These are phyloP conservation scores for Ptychochromis oligacanthus DNA, from an alignment of 2,113 vertebrate species.

Conservation along the genomic window DNA sequence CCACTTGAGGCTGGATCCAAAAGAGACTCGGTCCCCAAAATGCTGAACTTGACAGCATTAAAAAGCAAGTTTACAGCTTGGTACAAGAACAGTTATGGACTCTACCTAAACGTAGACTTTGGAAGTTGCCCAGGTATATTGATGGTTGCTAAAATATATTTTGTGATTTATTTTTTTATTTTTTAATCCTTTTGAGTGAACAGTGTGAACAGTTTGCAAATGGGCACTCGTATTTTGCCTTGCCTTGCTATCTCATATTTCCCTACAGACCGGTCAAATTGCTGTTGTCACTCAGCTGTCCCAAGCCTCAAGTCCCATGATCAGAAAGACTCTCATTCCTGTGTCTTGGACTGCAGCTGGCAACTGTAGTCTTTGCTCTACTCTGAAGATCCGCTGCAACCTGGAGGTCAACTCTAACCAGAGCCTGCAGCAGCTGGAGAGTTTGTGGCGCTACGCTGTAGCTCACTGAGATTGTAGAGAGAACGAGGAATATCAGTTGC, in stretches of 20 bases:
- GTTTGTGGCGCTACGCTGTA: background rate
- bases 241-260: background rate
- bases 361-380: background rate
- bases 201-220: background rate
- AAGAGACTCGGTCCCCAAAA: background rate
- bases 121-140: background rate
- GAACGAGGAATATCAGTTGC: background rate
- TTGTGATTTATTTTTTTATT: background rate
- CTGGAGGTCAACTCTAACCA: too few species aligned
- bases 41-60: accelerated
- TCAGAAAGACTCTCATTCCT: background rate
- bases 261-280: background rate
- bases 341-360: background rate
- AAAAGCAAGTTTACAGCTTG: background rate
- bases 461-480: background rate
- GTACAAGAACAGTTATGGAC: background rate
- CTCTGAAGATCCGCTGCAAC: accelerated
- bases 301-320: background rate
- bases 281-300: background rate
- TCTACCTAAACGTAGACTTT: background rate
- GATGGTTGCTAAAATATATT: background rate
- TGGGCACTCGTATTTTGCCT: background rate
- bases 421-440: too few species aligned
- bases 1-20: background rate
- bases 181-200: background rate